phyloP scores from a whole-genome alignment of 2,113 vertebrate species.

The Cynocephalus volans region DNA sequence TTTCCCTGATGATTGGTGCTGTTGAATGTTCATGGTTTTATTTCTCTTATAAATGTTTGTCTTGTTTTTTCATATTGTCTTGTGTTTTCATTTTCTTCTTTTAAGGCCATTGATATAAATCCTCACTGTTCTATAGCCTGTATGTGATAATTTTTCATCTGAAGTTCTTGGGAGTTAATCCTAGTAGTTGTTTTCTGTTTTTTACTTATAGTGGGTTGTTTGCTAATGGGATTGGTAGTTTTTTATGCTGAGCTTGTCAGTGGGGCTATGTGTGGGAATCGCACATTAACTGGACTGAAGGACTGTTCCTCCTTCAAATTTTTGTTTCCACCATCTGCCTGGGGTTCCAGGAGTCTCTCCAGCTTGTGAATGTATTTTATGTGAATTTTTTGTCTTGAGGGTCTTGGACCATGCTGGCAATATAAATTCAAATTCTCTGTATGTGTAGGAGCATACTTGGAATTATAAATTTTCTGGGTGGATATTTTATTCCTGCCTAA shows the following conservation, averaged over 20 bases:
- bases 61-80: neutral
- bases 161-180: neutral
- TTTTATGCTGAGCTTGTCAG: neutral
- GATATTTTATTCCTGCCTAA: neutral
- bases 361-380: neutral
- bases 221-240: neutral
- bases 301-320: neutral
- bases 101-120: neutral
- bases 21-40: neutral
- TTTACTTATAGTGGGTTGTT: neutral
- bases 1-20: no score
- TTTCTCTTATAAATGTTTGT: neutral
- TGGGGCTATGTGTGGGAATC: neutral
- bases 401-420: neutral
- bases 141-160: neutral
- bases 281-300: neutral
- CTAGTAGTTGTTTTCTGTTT: neutral
- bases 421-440: slow-evolving; percentile 29
- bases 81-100: neutral
- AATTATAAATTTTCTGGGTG: neutral
- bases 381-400: slow-evolving; percentile 1
- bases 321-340: slow-evolving; percentile 1
- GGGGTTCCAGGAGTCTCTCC: neutral
- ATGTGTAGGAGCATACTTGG: neutral
- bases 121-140: neutral